These are phyloP conservation scores for Rousettus leschenaultii DNA, from an alignment of 2,113 vertebrate species.

Conservation along the genomic window DNA sequence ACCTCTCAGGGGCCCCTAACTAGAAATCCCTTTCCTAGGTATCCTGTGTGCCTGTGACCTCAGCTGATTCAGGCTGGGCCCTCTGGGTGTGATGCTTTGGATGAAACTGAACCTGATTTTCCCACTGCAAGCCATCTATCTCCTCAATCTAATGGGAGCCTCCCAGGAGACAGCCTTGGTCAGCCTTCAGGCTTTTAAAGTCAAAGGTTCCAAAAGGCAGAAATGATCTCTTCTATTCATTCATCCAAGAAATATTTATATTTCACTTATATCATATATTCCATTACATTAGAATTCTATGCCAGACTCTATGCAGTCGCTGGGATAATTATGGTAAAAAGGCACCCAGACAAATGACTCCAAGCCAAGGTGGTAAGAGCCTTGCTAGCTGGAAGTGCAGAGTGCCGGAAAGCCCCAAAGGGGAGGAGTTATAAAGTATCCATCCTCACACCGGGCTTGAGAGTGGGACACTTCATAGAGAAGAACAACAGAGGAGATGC, in stretches of 20 bases:
- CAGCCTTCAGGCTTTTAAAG: background rate
- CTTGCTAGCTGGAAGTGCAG: background rate
- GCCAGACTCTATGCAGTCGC: background rate
- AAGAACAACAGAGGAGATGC: background rate
- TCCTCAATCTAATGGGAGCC: background rate
- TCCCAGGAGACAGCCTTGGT: background rate
- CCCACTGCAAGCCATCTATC: background rate
- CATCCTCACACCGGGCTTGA: too few relatives aligned
- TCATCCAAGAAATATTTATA: constrained; percentile 3
- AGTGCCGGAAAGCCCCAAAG: background rate
- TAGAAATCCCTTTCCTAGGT: background rate
- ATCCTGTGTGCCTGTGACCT: background rate
- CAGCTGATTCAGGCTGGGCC: background rate
- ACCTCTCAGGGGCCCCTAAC: background rate
- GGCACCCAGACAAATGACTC: background rate
- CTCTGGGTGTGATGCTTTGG: background rate
- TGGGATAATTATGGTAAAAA: background rate
- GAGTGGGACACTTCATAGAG: background rate
- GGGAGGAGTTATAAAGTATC: background rate
- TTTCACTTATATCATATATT: background rate
- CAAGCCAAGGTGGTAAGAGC: background rate
- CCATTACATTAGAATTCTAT: background rate
- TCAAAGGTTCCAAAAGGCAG: background rate
- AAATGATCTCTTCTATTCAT: background rate
- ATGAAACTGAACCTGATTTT: background rate